Evolutionary conservation across 2,888 invertebrate species (phyloP), one percentile per base, ranked within the genome.

Genomic region (Pediacus dermestoides): DNA sequence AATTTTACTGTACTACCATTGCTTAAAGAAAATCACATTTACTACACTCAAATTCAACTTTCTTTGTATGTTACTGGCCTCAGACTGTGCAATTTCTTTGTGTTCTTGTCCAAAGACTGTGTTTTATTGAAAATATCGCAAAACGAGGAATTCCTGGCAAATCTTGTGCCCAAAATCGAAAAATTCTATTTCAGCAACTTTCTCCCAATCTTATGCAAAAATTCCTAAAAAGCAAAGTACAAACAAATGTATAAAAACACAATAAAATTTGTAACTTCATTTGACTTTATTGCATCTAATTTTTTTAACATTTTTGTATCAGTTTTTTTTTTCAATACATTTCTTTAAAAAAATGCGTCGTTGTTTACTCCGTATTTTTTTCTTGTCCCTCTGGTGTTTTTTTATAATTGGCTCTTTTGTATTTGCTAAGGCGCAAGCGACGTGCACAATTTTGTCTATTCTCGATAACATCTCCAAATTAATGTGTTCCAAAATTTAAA

Each of bases 1-100:
- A n/a, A n/a, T n/a, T n/a, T n/a, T n/a, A n/a, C n/a, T n/a, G n/a
- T n/a, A n/a, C n/a, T n/a, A n/a, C n/a, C n/a, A n/a, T n/a, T n/a
- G n/a, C n/a, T n/a, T n/a, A 18, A 18, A 18, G n/a, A 18, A 18
- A 18, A 18, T 18, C 21, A 18, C n/a, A 18, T 18, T 18, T 18
- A 18, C 21, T 18, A 18, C n/a, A 18, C 21, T n/a, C 21, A 18
- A n/a, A 18, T 18, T 18, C 21, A 18, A n/a, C 6, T 18, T 6
- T 18, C 21, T 7, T 18, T 18, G 21, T 18, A 18, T n/a, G 21
- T n/a, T 18, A 18, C 21, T 6, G 6, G n/a, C n/a, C 6, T 18
- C 21, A 18, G n/a, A 18, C 6, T 18, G 6, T 18, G 21, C n/a
- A 7, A 18, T 18, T 18, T 18, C n/a, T 6, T 18, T 18, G 21